Base-by-base conservation (phyloP, 2,888 invertebrate genomes). In the Panorpa germanica region DNA sequence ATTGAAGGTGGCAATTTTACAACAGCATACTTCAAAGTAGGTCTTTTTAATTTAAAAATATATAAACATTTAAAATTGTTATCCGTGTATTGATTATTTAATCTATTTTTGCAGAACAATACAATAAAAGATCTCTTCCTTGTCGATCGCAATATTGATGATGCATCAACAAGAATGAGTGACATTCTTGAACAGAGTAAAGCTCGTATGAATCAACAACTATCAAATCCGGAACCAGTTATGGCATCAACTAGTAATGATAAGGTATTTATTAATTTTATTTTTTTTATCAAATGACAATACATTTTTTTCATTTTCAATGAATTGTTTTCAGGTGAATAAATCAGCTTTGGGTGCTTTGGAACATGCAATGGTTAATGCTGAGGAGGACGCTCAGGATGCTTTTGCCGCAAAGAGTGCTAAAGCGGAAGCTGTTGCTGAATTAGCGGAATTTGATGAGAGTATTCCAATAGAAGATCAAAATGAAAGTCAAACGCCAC, bases 1-100 rank as follows among this genome's bases (percentile, higher is more conserved):
- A 98, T 99, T 47, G 98, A 98, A 58, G 91, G 86, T 40, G 98
- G 96, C 6, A 93, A 91, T 58, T 99, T 98, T 53, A 98, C 95
- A 16, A 91, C 96, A 9, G 85, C 90, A 1, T 91, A 82, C 56
- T 88, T 98, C 59, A 85, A 90, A n/a, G n/a, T n/a, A n/a, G n/a
- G n/a, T n/a, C n/a, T n/a, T n/a, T n/a, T n/a, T n/a, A n/a, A n/a
- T n/a, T n/a, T n/a, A n/a, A n/a, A n/a, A n/a, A n/a, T n/a, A n/a
- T n/a, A n/a, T n/a, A n/a, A n/a, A n/a, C n/a, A n/a, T n/a, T n/a
- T n/a, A n/a, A n/a, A n/a, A n/a, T n/a, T n/a, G n/a, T n/a, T n/a
- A n/a, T n/a, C n/a, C n/a, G n/a, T n/a, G n/a, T n/a, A n/a, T n/a
- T n/a, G n/a, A n/a, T n/a, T n/a, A n/a, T n/a, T n/a, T n/a, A n/a